Base-by-base conservation (phyloP, 2,797 vertebrate genomes). In the Hoplostethus mediterraneus region DNA sequence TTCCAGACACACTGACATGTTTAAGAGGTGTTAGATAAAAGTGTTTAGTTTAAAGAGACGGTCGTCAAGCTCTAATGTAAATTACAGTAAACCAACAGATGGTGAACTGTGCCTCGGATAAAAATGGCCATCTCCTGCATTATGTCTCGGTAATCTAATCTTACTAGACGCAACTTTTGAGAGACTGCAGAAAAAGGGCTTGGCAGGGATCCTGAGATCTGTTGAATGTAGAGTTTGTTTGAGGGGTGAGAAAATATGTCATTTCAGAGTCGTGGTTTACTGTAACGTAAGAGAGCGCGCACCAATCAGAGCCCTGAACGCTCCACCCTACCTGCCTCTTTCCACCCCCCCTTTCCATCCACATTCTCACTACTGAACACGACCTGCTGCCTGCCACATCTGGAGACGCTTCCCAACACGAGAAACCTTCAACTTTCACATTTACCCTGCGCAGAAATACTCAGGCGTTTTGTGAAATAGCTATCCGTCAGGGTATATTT, bases 221-320 rank as follows among this genome's bases (percentile, higher is more conserved):
- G 87, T 86, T 95, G 88, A 94, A 94, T 93, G 91, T 92, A 71
- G 79, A 93, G 92, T 91, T 93, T 94, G 92, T 94, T 92, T 90
- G 84, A 89, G 86, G 89, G 88, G 89, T 90, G 92, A 93, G 88
- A 92, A 90, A 94, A 92, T 91, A 89, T 93, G 91, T 89, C 90
- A 90, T 90, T 92, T 93, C 82, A 71, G 90, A 92, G 87, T 87
- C 90, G 92, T 92, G 90, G 90, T 93, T 94, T 89, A 86, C 80
- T 87, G 90, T 86, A 80, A 90, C 91, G 91, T 90, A 87, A 84
- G 89, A 89, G 86, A 64, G 88, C 3, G 83, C 74, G 74, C 84
- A 83, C 93, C 94, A 94, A 94, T 95, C 66, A 87, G 81, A 82
- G 73, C 38, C 75, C 2, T 51, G 70, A 53, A 89, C 83, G 83